Evolutionary conservation across 2,888 invertebrate species (phyloP).

Genomic region (Xestia xanthographa): DNA sequence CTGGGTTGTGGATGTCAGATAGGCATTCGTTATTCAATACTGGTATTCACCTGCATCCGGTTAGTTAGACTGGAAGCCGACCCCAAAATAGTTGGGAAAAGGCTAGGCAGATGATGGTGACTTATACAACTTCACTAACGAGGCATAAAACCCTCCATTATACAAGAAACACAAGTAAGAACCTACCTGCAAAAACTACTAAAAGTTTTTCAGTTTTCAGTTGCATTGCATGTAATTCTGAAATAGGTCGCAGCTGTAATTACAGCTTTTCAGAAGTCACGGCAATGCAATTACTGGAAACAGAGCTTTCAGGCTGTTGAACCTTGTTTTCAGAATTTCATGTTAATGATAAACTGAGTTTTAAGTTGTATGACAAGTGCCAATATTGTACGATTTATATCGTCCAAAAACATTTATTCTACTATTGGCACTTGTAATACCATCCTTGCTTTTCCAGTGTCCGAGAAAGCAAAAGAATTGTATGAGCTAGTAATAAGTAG

Average conservation of each 20-base stretch:
- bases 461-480: too few relatives aligned
- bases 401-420: too few relatives aligned
- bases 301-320: constrained; percentile 32
- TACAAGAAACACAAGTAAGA: not conserved
- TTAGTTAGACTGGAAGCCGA: too few relatives aligned
- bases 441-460: too few relatives aligned
- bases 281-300: constrained; percentile 59
- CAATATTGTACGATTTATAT: too few relatives aligned
- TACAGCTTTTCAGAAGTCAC: constrained; percentile 62
- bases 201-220: constrained; percentile 41
- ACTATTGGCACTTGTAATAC: too few relatives aligned
- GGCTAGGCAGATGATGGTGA: too few relatives aligned
- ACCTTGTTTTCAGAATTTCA: constrained; percentile 20
- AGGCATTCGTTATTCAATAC: too few relatives aligned
- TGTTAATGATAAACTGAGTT: constrained; percentile 5
- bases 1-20: too few relatives aligned
- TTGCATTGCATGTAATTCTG: constrained; percentile 46
- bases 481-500: too few relatives aligned
- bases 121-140: not conserved
- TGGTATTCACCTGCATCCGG: too few relatives aligned
- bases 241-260: constrained; percentile 70
- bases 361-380: not conserved
- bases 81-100: too few relatives aligned
- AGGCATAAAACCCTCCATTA: not conserved
- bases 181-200: constrained; percentile 3